These are phyloP conservation scores for Aplocera efformata DNA, from an alignment of 2,888 invertebrate genomes.

Conservation along the genomic window DNA sequence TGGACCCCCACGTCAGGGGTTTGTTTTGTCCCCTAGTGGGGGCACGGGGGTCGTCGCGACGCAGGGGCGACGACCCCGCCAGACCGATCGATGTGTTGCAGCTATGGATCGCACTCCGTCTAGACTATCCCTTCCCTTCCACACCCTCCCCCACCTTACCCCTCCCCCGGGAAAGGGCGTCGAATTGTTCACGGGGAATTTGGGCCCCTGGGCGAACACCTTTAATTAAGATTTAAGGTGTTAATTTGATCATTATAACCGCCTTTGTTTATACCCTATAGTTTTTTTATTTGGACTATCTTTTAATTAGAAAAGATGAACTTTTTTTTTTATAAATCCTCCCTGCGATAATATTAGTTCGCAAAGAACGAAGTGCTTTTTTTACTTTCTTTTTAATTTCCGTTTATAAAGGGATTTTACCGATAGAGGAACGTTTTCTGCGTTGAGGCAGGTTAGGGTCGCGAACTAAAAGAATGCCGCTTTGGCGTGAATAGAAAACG, in stretches of 20 bases:
- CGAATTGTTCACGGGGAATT: conserved; percentile 48
- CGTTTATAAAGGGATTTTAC: conserved; percentile 9
- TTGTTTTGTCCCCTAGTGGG: conserved; percentile 54
- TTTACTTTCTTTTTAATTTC: conserved; percentile 5
- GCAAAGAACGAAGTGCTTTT: background rate
- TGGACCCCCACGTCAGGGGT: conserved; percentile 37
- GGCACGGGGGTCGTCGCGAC: conserved; percentile 41
- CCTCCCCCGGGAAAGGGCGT: conserved; percentile 27
- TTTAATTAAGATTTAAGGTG: conserved; percentile 56
- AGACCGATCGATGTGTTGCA: conserved; percentile 46
- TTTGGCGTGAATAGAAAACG: background rate
- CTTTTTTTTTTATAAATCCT: no score
- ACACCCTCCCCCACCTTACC: conserved; percentile 23
- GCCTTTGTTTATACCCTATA: conserved; percentile 3
- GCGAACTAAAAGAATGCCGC: background rate
- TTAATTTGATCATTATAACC: conserved; percentile 25
- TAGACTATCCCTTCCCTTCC: conserved; percentile 52
- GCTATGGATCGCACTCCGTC: conserved; percentile 75
- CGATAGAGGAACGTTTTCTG: conserved; percentile 11
- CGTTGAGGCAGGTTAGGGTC: conserved; percentile 25
- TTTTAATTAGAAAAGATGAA: no score
- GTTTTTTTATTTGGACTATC: no score
- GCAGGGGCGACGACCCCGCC: conserved; percentile 55
- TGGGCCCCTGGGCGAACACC: conserved; percentile 28
- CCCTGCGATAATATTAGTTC: no score